These are phyloP conservation scores for Uropsilus gracilis DNA, from an alignment of 2,113 vertebrate genomes.

Conservation along the genomic window DNA sequence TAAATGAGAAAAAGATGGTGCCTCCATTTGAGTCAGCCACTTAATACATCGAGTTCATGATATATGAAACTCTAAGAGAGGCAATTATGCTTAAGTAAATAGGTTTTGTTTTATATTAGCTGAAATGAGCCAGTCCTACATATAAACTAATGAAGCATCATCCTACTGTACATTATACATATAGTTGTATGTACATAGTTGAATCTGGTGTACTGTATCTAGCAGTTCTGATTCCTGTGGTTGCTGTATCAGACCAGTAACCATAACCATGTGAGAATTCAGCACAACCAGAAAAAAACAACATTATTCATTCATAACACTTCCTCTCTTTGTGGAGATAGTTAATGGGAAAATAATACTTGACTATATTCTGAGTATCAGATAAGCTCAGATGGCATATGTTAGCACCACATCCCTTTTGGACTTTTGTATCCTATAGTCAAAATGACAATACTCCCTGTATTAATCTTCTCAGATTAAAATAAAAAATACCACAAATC, in stretches of 20 bases:
- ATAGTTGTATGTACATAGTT: not conserved
- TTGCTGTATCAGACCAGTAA: not conserved
- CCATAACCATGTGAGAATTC: not conserved
- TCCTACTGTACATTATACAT: not conserved
- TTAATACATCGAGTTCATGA: not conserved
- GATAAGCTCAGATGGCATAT: not conserved
- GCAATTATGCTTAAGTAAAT: not conserved
- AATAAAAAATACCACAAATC: too few relatives aligned
- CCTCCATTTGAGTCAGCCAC: fast-evolving
- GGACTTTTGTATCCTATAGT: not conserved
- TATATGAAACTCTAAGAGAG: not conserved
- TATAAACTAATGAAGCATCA: fast-evolving
- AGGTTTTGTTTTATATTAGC: not conserved
- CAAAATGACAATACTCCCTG: not conserved
- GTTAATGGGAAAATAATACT: not conserved
- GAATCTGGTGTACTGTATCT: not conserved
- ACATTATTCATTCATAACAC: not conserved
- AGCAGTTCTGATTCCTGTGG: not conserved
- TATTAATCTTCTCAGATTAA: not conserved
- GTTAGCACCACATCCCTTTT: not conserved
- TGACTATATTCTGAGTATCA: not conserved
- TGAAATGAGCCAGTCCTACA: not conserved
- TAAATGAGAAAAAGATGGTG: not conserved
- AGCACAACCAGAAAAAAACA: not conserved
- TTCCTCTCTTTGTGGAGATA: not conserved